Evolutionary conservation across 2,113 vertebrate genomes (phyloP).

Genomic region (Oncorhynchus nerka): DNA sequence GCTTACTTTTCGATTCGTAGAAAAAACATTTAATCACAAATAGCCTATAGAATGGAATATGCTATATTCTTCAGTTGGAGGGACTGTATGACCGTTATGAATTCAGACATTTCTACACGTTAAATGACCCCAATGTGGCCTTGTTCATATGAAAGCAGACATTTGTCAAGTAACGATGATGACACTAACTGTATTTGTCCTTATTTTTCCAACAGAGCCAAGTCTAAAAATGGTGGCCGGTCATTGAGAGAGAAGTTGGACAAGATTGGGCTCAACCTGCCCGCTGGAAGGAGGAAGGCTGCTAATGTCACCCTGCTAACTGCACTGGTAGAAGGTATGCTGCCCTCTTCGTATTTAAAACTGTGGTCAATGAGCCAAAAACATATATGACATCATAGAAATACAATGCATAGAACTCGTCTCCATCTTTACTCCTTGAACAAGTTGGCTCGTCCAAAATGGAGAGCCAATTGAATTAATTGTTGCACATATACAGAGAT

Average conservation of each 20-base stretch:
- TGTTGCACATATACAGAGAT: too few species aligned
- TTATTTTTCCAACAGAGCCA: slow-evolving; percentile 78
- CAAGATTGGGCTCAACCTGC: slow-evolving; percentile 96
- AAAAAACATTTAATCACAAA: neutral
- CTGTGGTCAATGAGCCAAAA: too few species aligned
- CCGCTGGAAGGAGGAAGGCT: slow-evolving; percentile 94
- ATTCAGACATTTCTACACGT: neutral
- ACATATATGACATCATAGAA: too few species aligned
- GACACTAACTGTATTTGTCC: neutral
- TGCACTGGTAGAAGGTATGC: slow-evolving; percentile 93
- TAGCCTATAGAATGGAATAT: neutral
- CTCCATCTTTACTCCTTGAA: too few species aligned
- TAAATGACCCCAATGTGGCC: neutral
- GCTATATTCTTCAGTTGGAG: neutral
- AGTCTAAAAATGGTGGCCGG: slow-evolving; percentile 97
- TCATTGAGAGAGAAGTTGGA: slow-evolving; percentile 97
- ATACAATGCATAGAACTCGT: too few species aligned
- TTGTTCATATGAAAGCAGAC: neutral
- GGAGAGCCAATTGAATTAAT: too few species aligned
- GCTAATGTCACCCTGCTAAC: slow-evolving; percentile 98
- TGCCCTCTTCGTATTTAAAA: neutral
- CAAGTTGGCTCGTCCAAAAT: too few species aligned
- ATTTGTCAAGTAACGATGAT: neutral
- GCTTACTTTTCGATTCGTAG: neutral
- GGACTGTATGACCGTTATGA: neutral